Conservation (phyloP, 2,888 invertebrate genomes). For the Hyppa rectilinea region DNA sequence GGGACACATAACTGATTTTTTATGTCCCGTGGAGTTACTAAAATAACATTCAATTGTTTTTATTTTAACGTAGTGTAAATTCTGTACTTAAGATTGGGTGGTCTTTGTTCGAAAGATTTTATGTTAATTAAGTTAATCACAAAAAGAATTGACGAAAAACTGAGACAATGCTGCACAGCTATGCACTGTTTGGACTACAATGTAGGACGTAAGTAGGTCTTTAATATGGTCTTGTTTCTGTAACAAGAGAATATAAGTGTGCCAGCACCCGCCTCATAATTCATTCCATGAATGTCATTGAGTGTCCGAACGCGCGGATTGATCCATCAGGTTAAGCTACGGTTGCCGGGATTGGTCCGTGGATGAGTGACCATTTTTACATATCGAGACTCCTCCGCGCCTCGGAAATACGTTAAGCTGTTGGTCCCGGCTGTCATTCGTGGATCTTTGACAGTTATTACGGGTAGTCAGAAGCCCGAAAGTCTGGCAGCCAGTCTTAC, state of each 20-base stretch:
- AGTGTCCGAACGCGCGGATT: too few species aligned
- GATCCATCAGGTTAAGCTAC: too few species aligned
- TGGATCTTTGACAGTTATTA: too few species aligned
- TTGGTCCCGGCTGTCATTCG: too few species aligned
- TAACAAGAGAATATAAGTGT: constrained; percentile 21
- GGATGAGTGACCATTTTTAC: too few species aligned
- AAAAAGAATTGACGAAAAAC: not conserved
- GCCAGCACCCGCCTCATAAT: constrained; percentile 7
- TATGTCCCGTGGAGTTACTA: constrained; percentile 20
- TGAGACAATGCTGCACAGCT: constrained; percentile 9
- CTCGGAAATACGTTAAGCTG: too few species aligned
- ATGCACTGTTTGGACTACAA: constrained; percentile 26
- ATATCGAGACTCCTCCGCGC: too few species aligned
- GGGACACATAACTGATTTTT: constrained; percentile 17
- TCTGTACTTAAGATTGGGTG: not conserved
- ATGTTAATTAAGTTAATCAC: not conserved
- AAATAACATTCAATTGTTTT: constrained; percentile 6
- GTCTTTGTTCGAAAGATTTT: not conserved
- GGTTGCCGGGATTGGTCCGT: too few species aligned
- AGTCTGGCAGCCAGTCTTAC: too few species aligned
- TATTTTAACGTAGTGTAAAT: constrained; percentile 1
- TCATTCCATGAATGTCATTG: constrained; percentile 2
- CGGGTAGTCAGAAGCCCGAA: too few species aligned
- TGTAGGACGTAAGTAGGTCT: too few species aligned
- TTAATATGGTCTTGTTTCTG: too few species aligned